Conservation (phyloP, 2,888 invertebrate genomes). For the Watsonalla binaria region DNA sequence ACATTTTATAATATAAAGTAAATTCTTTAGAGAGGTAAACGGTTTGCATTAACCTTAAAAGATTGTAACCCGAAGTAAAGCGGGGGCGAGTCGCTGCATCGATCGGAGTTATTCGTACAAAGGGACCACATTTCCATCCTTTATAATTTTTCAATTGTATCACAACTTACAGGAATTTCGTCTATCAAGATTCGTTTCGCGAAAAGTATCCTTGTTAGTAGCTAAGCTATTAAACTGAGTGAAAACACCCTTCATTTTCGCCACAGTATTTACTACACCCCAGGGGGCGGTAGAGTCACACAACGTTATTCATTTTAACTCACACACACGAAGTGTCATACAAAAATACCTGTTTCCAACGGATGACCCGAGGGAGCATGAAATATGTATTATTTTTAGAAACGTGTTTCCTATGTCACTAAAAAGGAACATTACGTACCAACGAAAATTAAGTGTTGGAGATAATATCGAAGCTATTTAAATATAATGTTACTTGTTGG, state of each 20-base stretch:
- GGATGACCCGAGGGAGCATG: conserved; percentile 1
- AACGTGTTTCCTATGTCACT: not conserved
- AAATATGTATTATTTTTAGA: conserved; percentile 2
- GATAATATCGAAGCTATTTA: too few relatives aligned
- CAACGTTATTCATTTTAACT: conserved; percentile 33
- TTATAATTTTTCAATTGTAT: too few relatives aligned
- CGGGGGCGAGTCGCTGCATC: too few relatives aligned
- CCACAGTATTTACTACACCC: conserved; percentile 38
- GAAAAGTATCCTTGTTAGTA: conserved; percentile 16
- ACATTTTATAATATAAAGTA: too few relatives aligned
- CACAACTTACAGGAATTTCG: too few relatives aligned
- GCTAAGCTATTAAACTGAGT: conserved; percentile 28
- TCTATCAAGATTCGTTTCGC: not conserved
- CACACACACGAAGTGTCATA: conserved; percentile 11
- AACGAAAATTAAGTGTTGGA: not conserved
- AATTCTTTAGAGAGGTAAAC: too few relatives aligned
- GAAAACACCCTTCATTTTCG: conserved; percentile 49
- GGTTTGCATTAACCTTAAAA: too few relatives aligned
- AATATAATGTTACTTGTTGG: too few relatives aligned
- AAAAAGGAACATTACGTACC: not conserved
- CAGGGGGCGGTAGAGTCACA: conserved; percentile 28
- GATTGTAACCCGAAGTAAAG: too few relatives aligned
- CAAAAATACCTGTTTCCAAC: conserved; percentile 10
- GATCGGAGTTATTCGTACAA: too few relatives aligned
- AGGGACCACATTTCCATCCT: too few relatives aligned